Base-by-base conservation (phyloP, 2,113 vertebrate genomes). In the Hylia prasina region DNA sequence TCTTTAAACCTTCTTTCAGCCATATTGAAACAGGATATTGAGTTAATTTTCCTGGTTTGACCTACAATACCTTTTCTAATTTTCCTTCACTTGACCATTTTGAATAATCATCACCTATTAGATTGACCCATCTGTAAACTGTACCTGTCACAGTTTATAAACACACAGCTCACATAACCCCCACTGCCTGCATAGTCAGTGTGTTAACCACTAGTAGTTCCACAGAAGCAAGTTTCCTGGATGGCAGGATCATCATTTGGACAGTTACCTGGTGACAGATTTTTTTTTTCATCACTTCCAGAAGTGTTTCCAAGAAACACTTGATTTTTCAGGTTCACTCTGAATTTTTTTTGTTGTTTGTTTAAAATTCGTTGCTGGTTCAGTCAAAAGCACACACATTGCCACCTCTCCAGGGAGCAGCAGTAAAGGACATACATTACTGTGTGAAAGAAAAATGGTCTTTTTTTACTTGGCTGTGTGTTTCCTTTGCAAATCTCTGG, bases 161-260 rank as follows among this genome's bases (percentile, higher is more conserved):
- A 65, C 19, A 61, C 4, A 19, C 2, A 14, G 1, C 13, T 48
- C 24, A 13, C 11, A 19, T 23, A 40, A 8, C 3, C 11, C 0
- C 2, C 4, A 4, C 3, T 57, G 53, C 85, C 50, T 61, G 25
- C 10, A 3, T 4, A 45, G 39, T 44, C 53, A 68, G 35, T 42
- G 40, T 82, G 30, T 51, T 47, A 75, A 22, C 13, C 47, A 56
- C 9, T 5, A 3, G 21, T 33, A 30, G 9, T 40, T 93, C 19
- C 3, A 7, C 64, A 50, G 70, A 19, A 33, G 30, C 18, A 63
- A 7, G 12, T 63, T 87, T 70, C 31, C 45, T 69, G 45, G 37
- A 7, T 65, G 31, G 15, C 42, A 76, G 33, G 18, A 31, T 70
- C 5, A 45, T 27, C 10, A 57, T 45, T 45, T 54, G 35, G 23